Conservation (phyloP, 2,797 vertebrate genomes). For the Calcarius lapponicus region DNA sequence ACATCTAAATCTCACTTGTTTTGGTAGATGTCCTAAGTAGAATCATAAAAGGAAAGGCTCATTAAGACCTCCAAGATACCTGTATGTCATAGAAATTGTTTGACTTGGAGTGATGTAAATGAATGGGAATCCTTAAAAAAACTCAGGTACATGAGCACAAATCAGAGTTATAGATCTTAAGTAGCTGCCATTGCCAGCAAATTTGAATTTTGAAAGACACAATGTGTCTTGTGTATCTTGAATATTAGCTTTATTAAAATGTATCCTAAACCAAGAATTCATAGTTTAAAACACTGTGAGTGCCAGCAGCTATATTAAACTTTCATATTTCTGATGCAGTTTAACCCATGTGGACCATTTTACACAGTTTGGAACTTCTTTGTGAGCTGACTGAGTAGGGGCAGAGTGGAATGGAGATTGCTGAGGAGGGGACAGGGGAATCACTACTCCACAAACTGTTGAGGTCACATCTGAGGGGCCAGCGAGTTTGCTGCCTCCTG, state of each 20-base stretch:
- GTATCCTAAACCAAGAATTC: neutral
- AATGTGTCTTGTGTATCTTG: neutral
- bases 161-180: neutral
- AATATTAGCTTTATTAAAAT: neutral
- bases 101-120: neutral
- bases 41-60: neutral
- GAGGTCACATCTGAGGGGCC: neutral
- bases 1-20: neutral
- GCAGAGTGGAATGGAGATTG: neutral
- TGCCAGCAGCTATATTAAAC: neutral
- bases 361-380: neutral
- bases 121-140: neutral
- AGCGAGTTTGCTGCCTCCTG: fast-evolving
- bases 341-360: neutral
- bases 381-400: neutral
- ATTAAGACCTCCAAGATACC: neutral
- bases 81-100: neutral
- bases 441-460: neutral
- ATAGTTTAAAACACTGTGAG: neutral
- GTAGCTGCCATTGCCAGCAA: neutral
- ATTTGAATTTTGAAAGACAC: neutral
- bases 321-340: neutral
- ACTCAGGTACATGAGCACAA: neutral
- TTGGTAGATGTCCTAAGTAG: neutral
- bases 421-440: neutral